Conservation (phyloP, 2,797 vertebrate species). For the Catostomus latipinnis region DNA sequence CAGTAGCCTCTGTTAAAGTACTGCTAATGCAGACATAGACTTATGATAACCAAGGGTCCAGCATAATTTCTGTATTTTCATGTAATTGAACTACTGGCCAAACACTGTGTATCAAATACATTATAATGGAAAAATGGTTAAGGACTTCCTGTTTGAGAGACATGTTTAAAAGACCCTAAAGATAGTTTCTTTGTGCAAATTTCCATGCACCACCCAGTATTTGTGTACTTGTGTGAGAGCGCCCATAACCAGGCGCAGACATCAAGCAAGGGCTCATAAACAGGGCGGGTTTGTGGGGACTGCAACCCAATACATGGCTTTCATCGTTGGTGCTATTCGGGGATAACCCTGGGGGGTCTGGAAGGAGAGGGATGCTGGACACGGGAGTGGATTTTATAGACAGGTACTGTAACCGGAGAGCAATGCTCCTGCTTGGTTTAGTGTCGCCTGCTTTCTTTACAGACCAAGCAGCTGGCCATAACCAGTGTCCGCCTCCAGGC, state of each 20-base stretch:
- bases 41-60: no score
- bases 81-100: not conserved
- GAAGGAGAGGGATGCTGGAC: slow-evolving; percentile 42
- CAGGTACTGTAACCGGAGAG: slow-evolving; percentile 65
- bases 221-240: slow-evolving; percentile 15
- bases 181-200: slow-evolving; percentile 27
- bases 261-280: slow-evolving; percentile 59
- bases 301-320: slow-evolving; percentile 54
- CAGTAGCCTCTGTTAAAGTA: slow-evolving; percentile 18
- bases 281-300: slow-evolving; percentile 52
- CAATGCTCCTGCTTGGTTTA: slow-evolving; percentile 47
- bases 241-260: slow-evolving; percentile 52
- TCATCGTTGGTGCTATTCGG: slow-evolving; percentile 47
- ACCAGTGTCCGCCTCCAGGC: slow-evolving; percentile 55
- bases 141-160: not conserved
- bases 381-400: slow-evolving; percentile 58
- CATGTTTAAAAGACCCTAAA: slow-evolving; percentile 18
- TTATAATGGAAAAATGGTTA: not conserved
- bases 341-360: slow-evolving; percentile 48
- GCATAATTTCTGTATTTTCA: no score
- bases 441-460: slow-evolving; percentile 62
- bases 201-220: slow-evolving; percentile 36
- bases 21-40: not conserved
- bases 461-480: slow-evolving; percentile 64
- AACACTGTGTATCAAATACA: not conserved